A percentile compares a stretch with the other conserved stretches of the same genome.
These are phyloP conservation scores for Sinopyrophorus schimmeli DNA, from an alignment of 2,888 invertebrate species.

Conservation along the genomic window DNA sequence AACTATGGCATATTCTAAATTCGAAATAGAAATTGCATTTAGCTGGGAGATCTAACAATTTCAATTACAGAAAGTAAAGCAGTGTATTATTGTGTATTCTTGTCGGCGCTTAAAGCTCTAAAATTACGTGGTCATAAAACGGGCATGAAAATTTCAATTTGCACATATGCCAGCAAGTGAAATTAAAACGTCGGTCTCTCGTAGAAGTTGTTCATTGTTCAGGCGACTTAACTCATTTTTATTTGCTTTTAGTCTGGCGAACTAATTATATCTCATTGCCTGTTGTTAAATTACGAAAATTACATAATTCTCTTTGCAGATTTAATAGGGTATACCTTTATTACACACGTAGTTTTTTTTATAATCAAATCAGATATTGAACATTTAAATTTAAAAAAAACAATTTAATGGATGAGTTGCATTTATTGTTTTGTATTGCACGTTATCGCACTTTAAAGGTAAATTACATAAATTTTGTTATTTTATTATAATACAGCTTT, in stretches of 20 bases:
- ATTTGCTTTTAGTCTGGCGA: constrained; percentile 4
- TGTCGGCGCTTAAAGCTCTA: constrained; percentile 7
- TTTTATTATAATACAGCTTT: too few relatives aligned
- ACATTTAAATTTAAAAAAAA: too few relatives aligned
- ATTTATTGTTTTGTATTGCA: too few relatives aligned
- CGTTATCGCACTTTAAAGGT: too few relatives aligned
- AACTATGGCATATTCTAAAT: too few relatives aligned
- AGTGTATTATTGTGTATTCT: constrained; percentile 4
- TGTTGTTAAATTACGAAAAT: constrained; percentile 4
- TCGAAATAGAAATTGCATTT: too few relatives aligned
- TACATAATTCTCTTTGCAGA: constrained; percentile 6
- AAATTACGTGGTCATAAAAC: constrained; percentile 21
- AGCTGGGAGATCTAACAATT: too few relatives aligned
- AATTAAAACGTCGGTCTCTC: constrained; percentile 21
- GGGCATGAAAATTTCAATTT: constrained; percentile 24
- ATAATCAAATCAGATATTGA: too few relatives aligned
- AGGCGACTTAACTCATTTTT: constrained; percentile 10
- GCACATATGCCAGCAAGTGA: constrained; percentile 21
- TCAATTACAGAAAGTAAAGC: constrained; percentile 9
- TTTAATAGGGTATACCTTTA: too few relatives aligned
- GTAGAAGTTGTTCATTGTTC: constrained; percentile 16
- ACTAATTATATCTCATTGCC: constrained; percentile 9
- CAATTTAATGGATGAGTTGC: too few relatives aligned
- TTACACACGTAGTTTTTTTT: too few relatives aligned
- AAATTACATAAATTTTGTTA: too few relatives aligned